phyloP scores from a whole-genome alignment of 2,113 vertebrate species.

The Struthidea cinerea region DNA sequence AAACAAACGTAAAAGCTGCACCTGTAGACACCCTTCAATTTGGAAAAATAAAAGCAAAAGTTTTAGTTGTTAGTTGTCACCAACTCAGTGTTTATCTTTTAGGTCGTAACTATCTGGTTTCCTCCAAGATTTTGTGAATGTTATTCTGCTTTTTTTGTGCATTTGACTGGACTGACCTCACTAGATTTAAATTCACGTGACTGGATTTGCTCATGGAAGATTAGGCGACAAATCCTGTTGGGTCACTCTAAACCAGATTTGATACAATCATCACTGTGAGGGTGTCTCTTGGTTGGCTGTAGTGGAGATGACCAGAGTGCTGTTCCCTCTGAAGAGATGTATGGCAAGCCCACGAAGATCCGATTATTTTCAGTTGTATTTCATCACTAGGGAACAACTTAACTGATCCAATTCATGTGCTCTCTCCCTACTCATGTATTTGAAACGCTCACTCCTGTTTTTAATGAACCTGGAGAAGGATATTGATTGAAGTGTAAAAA shows the following conservation, averaged over 20 bases:
- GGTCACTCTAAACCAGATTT: slow-evolving; percentile 19
- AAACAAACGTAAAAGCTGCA: neutral
- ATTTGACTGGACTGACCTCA: neutral
- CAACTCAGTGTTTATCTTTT: neutral
- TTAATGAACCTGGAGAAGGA: neutral
- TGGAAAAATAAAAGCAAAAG: neutral
- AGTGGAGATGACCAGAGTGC: slow-evolving; percentile 28
- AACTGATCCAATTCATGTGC: slow-evolving; percentile 8
- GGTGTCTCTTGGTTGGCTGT: neutral
- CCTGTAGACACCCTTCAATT: neutral
- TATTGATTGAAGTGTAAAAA: slow-evolving; percentile 6
- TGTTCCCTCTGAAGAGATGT: slow-evolving; percentile 21
- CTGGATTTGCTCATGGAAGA: neutral
- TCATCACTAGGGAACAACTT: slow-evolving; percentile 24
- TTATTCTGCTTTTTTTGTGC: neutral
- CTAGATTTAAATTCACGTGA: neutral
- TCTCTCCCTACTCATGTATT: neutral
- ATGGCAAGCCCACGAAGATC: slow-evolving; percentile 31
- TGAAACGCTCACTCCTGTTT: slow-evolving; percentile 44
- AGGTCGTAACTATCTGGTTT: neutral
- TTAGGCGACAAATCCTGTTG: slow-evolving; percentile 39
- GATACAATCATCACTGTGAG: neutral
- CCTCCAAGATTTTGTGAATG: neutral
- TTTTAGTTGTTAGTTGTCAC: neutral
- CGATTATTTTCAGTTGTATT: slow-evolving; percentile 52